Evolutionary conservation across 2,888 invertebrate genomes (phyloP).

Genomic region (Pomacea canaliculata): DNA sequence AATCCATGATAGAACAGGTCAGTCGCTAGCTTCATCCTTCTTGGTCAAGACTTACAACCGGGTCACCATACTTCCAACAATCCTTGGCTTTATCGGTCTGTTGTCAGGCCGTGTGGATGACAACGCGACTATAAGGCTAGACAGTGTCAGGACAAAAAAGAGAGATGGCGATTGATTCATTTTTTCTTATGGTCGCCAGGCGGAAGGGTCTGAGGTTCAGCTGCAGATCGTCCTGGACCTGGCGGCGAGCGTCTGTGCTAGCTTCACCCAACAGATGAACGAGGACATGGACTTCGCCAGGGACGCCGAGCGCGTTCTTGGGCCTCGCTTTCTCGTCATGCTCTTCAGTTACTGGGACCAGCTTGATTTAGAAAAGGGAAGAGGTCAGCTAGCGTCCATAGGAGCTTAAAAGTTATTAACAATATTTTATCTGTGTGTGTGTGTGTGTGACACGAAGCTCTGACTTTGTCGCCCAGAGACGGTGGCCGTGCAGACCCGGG

Average conservation of each 20-base stretch:
- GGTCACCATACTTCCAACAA: no score
- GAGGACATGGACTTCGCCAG: not conserved
- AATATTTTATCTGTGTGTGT: no score
- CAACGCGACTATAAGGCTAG: no score
- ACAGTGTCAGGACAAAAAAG: no score
- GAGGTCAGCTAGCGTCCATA: slow-evolving; percentile 9
- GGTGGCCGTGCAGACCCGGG: slow-evolving; percentile 3
- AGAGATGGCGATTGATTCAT: no score
- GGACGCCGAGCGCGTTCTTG: not conserved
- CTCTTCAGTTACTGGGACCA: slow-evolving; percentile 16
- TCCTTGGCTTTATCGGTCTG: no score
- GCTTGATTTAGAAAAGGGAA: not conserved
- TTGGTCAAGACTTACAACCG: no score
- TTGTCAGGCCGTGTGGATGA: no score
- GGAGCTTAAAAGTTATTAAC: no score
- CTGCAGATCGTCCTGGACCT: slow-evolving; percentile 19
- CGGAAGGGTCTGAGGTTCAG: not conserved
- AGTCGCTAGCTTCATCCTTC: no score
- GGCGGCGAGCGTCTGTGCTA: slow-evolving; percentile 1
- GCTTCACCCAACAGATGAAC: slow-evolving; percentile 5
- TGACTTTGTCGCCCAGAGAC: slow-evolving; percentile 4
- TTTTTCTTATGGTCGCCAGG: not conserved
- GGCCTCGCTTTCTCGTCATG: slow-evolving; percentile 8
- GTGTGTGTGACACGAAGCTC: no score
- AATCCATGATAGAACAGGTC: not conserved